Base-by-base conservation (phyloP, 2,113 vertebrate species). In the Forbesichthys papilliferus region DNA sequence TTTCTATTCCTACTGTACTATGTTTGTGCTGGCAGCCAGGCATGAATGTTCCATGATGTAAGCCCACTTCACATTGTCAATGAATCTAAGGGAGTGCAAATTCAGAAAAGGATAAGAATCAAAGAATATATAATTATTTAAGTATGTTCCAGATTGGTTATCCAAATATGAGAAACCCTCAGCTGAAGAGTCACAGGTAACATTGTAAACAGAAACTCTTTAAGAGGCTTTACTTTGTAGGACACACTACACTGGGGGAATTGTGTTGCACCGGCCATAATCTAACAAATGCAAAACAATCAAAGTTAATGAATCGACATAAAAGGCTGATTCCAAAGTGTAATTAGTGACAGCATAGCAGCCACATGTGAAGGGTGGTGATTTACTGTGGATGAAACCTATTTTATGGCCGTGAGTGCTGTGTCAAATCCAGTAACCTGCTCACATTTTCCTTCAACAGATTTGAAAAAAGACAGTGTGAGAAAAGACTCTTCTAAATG, bases 31-130 rank as follows among this genome's bases (percentile, higher is more conserved):
- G 62, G 74, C 82, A 79, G 56, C 46, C 72, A 33, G 69, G 47
- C 74, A 68, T 80, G 80, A 58, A 74, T 79, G 89, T 88, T 88
- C 86, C 77, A 86, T 86, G 87, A 88, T 77, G 85, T 83, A 77
- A 74, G 53, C 46, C 55, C 48, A 33, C 48, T 75, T 59, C 61
- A 69, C 75, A 66, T 54, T 62, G 70, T 60, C 74, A 73, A 69
- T 67, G 52, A 72, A 82, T 78, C 81, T 73, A 63, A 78, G 75
- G 68, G 76, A 81, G 73, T 27, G 27, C 58, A 61, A 46, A 60
- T 33, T 16, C 16, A 48, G 46, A n/a, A 18, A 18, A 8, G 1
- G 8, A 48, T 3, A 48, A 10, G 18, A 4, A 75, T 61, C 74
- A 34, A 62, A 64, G 4, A n/a, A 53, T 59, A 78, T 59, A 52